These are phyloP conservation scores for Noctua comes DNA, from an alignment of 2,888 invertebrate species.

Conservation along the genomic window DNA sequence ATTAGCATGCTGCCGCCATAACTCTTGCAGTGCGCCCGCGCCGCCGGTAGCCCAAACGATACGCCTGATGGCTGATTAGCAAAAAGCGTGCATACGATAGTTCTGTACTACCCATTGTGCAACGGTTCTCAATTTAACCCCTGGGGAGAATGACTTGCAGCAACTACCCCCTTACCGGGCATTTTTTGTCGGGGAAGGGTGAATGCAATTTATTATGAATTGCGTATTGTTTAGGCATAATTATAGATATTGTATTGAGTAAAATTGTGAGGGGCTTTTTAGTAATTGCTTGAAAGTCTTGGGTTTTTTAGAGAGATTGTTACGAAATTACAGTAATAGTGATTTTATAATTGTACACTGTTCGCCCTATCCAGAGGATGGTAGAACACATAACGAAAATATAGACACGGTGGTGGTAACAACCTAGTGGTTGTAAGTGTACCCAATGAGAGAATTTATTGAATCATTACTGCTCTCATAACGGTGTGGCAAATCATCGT, in stretches of 20 bases:
- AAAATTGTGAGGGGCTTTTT: conserved; percentile 15
- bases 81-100: conserved; percentile 74
- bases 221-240: conserved; percentile 39
- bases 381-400: not conserved
- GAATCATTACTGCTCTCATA: not conserved
- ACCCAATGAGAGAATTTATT: not conserved
- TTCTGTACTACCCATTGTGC: conserved; percentile 37
- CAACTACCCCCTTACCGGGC: conserved; percentile 1
- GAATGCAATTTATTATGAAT: conserved; percentile 47
- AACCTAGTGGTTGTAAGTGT: not conserved
- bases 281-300: not conserved
- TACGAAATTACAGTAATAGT: not conserved
- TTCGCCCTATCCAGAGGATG: not conserved
- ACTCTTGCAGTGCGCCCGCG: conserved; percentile 72
- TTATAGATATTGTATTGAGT: conserved; percentile 33
- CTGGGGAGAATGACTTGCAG: conserved; percentile 50
- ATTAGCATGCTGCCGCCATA: conserved; percentile 84
- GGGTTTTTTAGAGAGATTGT: not conserved
- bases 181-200: conserved; percentile 35
- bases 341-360: not conserved
- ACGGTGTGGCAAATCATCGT: not conserved
- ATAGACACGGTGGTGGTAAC: not conserved
- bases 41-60: conserved; percentile 37
- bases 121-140: conserved; percentile 54
- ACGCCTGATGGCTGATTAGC: conserved; percentile 79